phyloP scores from a whole-genome alignment of 64 coral and sea anemone genomes.

The Dendronephthya gigantea region DNA sequence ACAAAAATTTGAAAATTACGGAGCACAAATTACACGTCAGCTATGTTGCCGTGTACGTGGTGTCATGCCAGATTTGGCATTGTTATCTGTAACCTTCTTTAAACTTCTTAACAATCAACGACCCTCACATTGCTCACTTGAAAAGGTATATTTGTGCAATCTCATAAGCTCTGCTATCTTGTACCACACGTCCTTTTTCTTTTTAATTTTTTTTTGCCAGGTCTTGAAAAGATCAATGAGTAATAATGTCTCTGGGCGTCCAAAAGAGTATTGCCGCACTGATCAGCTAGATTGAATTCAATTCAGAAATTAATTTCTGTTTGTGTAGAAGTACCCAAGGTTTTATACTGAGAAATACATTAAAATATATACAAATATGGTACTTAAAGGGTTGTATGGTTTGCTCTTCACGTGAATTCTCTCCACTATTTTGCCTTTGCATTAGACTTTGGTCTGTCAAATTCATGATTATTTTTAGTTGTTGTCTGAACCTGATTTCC shows the following conservation, averaged over 20 bases:
- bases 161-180: not conserved
- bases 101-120: not conserved
- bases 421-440: no score
- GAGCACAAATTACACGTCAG: not conserved
- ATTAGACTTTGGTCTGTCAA: no score
- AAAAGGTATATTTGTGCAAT: not conserved
- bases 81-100: not conserved
- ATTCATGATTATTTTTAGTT: no score
- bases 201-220: not conserved
- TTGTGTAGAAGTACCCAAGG: no score
- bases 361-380: no score
- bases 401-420: no score
- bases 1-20: not conserved
- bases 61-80: not conserved
- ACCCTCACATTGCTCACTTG: conserved; percentile 1
- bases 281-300: no score
- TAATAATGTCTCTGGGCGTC: conserved; percentile 20
- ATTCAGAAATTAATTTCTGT: no score
- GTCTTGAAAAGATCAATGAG: not conserved
- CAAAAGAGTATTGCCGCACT: no score
- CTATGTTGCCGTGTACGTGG: not conserved
- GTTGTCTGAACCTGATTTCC: no score
- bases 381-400: no score
- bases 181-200: not conserved
- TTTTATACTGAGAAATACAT: no score